phyloP scores from a whole-genome alignment of 2,113 vertebrate genomes.

The Haplochromis vanheusdeni region DNA sequence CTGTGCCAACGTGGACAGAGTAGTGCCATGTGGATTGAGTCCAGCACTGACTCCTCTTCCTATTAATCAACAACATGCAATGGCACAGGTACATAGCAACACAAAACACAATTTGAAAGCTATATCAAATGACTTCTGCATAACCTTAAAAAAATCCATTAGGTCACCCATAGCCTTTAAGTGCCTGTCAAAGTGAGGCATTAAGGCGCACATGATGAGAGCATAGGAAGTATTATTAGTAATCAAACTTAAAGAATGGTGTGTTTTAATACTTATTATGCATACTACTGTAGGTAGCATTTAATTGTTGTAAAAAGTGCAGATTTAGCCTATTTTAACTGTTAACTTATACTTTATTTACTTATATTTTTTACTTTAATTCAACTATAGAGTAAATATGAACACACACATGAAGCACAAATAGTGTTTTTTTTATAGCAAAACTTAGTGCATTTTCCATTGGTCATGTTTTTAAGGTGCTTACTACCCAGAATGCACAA shows the following conservation, averaged over 20 bases:
- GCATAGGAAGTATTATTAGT: not conserved
- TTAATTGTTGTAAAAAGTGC: not conserved
- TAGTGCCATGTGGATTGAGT: constrained; percentile 66
- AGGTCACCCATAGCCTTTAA: not conserved
- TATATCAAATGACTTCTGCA: not conserved
- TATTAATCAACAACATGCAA: constrained; percentile 78
- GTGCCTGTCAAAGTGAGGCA: not conserved
- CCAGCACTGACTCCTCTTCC: constrained; percentile 72
- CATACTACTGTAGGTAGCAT: not conserved
- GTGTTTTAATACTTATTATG: not conserved
- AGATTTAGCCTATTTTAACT: not conserved
- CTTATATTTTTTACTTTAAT: not conserved
- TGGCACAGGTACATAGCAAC: constrained; percentile 76
- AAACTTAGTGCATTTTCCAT: not conserved
- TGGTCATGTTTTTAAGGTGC: not conserved
- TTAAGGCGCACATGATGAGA: not conserved
- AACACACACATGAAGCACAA: not conserved
- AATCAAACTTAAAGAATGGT: not conserved
- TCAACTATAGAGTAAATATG: not conserved
- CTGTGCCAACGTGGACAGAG: constrained; percentile 63
- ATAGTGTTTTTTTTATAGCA: not conserved
- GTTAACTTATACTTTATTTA: not conserved
- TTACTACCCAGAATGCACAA: not conserved
- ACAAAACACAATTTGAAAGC: not conserved
- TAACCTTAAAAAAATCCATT: not conserved